These are phyloP conservation scores for Drosophila nr. medialis DNA, from an alignment of 2,888 invertebrate species.

Conservation along the genomic window DNA sequence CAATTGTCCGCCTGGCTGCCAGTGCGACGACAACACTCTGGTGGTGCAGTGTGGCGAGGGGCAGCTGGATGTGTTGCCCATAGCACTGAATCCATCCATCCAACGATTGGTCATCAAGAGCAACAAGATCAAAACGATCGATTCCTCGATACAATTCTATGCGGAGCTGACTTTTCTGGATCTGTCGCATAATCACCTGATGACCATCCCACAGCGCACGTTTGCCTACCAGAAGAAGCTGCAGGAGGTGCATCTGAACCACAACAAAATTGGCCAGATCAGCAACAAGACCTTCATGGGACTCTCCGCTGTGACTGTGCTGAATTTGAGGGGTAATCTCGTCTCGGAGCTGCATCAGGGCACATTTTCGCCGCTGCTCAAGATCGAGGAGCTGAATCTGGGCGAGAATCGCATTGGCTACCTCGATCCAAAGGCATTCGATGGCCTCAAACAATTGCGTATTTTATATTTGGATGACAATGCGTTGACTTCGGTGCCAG, in stretches of 20 bases:
- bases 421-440: conserved; percentile 92
- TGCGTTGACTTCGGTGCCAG: conserved; percentile 91
- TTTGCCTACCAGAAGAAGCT: conserved; percentile 93
- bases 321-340: conserved; percentile 93
- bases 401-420: conserved; percentile 93
- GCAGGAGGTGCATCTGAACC: conserved; percentile 92
- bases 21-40: conserved; percentile 95
- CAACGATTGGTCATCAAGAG: conserved; percentile 93
- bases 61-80: conserved; percentile 94
- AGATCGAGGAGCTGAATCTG: conserved; percentile 93
- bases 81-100: conserved; percentile 95
- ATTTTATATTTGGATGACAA: conserved; percentile 94
- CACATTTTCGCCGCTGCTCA: conserved; percentile 90
- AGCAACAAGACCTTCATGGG: conserved; percentile 93
- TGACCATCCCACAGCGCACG: conserved; percentile 92
- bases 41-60: conserved; percentile 94
- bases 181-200: conserved; percentile 92
- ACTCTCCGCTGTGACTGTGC: conserved; percentile 90
- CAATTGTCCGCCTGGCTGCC: conserved; percentile 93
- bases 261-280: conserved; percentile 93
- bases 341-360: conserved; percentile 91
- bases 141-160: conserved; percentile 95
- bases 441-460: conserved; percentile 90
- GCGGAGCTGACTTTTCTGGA: conserved; percentile 93
- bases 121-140: conserved; percentile 94